These are phyloP conservation scores for Phyllotreta cruciferae DNA, from an alignment of 2,888 invertebrate genomes.

Conservation along the genomic window DNA sequence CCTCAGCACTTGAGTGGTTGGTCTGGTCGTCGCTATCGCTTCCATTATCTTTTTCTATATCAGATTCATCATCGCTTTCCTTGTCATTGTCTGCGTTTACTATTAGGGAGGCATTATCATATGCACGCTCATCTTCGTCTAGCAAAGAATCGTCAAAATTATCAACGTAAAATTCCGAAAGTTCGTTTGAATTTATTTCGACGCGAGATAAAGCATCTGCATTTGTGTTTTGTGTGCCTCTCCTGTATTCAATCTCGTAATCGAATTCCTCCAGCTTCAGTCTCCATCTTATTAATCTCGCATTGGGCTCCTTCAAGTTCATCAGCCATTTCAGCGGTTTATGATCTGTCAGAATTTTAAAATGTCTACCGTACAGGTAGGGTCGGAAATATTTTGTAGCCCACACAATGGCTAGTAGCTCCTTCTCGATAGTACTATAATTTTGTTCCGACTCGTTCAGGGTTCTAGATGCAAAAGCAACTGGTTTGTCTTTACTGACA, in stretches of 20 bases:
- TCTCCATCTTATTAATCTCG: too few relatives aligned
- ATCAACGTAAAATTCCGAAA: too few relatives aligned
- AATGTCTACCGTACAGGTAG: background rate
- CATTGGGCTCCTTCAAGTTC: background rate
- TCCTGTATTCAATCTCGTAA: conserved; percentile 13
- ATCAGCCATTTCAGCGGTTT: background rate
- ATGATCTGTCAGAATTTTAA: background rate
- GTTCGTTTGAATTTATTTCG: background rate
- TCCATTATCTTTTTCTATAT: too few relatives aligned
- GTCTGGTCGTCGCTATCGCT: background rate
- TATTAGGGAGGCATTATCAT: too few relatives aligned
- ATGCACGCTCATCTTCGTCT: background rate
- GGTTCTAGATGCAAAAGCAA: conserved; percentile 1
- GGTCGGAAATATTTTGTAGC: background rate
- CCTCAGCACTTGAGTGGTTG: conserved; percentile 3
- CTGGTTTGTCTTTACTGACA: too few relatives aligned
- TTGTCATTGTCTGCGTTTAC: too few relatives aligned
- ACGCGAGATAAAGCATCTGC: background rate
- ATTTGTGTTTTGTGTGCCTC: conserved; percentile 9
- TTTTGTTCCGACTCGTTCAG: background rate
- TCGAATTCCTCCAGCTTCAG: conserved; percentile 4
- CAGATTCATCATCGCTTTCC: too few relatives aligned
- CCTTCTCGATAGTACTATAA: background rate
- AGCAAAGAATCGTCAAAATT: background rate
- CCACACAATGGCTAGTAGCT: background rate